Evolutionary conservation across 2,888 invertebrate genomes (phyloP).

Genomic region (Syritta pipiens): DNA sequence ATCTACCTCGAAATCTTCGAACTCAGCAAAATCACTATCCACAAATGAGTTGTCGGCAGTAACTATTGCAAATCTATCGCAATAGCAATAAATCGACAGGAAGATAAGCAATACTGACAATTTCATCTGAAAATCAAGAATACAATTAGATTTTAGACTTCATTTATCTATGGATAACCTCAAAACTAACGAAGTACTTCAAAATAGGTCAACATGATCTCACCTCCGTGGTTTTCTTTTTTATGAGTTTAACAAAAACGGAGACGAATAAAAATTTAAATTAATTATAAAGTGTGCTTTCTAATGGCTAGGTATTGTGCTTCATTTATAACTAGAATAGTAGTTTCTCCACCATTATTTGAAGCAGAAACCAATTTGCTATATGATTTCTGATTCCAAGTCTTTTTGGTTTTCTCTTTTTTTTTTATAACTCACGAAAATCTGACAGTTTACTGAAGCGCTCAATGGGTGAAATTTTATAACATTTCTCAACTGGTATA

Average conservation of each 20-base stretch:
- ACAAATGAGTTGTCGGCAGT: constrained; percentile 72
- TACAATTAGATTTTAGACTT: background rate
- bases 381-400: background rate
- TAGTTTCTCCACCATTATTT: constrained; percentile 4
- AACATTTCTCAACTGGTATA: background rate
- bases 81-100: constrained; percentile 52
- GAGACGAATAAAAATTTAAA: background rate
- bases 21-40: constrained; percentile 97
- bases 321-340: constrained; percentile 21
- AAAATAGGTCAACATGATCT: constrained; percentile 1
- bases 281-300: constrained; percentile 1
- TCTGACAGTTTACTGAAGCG: constrained; percentile 8
- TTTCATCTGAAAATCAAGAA: constrained; percentile 45
- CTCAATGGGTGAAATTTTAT: background rate
- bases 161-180: constrained; percentile 26
- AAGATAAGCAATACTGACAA: constrained; percentile 45
- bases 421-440: background rate
- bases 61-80: constrained; percentile 54
- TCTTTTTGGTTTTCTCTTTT: no score
- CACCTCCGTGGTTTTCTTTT: constrained; percentile 4
- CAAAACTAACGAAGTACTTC: background rate
- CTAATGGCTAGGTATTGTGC: background rate
- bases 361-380: background rate
- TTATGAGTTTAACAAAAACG: background rate
- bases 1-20: constrained; percentile 91